Conservation (phyloP, 2,113 vertebrate genomes). For the Phylloscopus whistleri region DNA sequence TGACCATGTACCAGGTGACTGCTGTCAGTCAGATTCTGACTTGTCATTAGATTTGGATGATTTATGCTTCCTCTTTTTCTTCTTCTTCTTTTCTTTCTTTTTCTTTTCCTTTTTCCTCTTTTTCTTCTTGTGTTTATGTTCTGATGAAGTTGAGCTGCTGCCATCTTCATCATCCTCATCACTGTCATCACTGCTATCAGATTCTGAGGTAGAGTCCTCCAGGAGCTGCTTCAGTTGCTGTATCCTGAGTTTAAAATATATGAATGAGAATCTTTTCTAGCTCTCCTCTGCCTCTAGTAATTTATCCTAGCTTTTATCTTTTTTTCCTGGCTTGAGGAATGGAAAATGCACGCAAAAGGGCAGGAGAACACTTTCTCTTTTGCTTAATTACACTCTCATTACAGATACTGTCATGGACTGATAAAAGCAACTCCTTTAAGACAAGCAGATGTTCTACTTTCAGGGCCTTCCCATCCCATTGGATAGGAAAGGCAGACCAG, state of each 20-base stretch:
- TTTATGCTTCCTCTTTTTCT: slow-evolving; percentile 75
- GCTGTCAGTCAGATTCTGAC: slow-evolving; percentile 77
- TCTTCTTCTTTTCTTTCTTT: slow-evolving; percentile 69
- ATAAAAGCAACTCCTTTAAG: background rate
- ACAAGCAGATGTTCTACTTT: background rate
- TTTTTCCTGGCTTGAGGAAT: background rate
- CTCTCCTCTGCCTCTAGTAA: background rate
- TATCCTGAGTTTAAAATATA: slow-evolving; percentile 77
- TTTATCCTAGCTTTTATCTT: background rate
- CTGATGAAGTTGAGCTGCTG: slow-evolving; percentile 76
- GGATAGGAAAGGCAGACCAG: background rate
- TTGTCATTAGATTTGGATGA: slow-evolving; percentile 75
- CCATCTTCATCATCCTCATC: slow-evolving; percentile 68
- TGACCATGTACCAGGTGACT: background rate
- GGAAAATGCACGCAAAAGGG: background rate
- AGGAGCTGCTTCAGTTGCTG: slow-evolving; percentile 90
- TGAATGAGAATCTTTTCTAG: background rate
- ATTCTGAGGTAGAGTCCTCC: slow-evolving; percentile 89
- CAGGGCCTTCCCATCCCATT: background rate
- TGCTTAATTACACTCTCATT: background rate
- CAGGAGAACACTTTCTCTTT: background rate
- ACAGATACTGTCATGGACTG: background rate
- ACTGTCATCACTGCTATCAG: slow-evolving; percentile 63
- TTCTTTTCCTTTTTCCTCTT: slow-evolving; percentile 82
- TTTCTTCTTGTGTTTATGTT: slow-evolving; percentile 75